These are phyloP conservation scores for Mus spretus DNA, from an alignment of 2,797 vertebrate genomes.

Conservation along the genomic window DNA sequence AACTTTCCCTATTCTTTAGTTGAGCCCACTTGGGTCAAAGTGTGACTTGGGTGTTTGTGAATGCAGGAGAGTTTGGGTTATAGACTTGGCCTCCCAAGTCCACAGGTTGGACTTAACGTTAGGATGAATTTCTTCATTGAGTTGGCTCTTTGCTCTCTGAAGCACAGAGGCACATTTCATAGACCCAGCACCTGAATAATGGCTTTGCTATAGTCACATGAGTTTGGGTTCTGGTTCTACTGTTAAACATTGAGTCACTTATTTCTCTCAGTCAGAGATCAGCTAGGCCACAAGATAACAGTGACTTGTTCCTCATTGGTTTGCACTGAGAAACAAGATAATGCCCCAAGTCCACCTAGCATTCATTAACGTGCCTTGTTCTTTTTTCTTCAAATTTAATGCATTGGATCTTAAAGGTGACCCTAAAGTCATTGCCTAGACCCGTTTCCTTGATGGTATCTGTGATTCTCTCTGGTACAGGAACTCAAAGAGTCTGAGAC, in stretches of 20 bases:
- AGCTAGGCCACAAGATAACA: not conserved
- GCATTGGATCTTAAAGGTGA: not conserved
- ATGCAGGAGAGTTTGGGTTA: not conserved
- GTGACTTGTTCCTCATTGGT: not conserved
- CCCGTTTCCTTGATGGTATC: not conserved
- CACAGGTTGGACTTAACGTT: not conserved
- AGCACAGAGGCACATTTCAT: not conserved
- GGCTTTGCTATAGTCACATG: not conserved
- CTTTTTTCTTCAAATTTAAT: not conserved
- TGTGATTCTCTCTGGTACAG: conserved; percentile 70
- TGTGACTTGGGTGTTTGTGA: not conserved
- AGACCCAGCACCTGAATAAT: not conserved
- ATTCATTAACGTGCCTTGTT: not conserved
- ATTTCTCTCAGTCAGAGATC: conserved; percentile 15
- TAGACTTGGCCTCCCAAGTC: not conserved
- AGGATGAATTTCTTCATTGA: not conserved
- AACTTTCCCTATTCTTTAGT: not conserved
- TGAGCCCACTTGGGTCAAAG: not conserved
- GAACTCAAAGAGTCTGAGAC: not conserved
- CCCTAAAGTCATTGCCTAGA: not conserved
- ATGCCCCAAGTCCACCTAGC: not conserved
- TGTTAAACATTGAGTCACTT: not conserved
- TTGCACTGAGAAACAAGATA: not conserved
- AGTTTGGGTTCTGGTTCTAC: not conserved
- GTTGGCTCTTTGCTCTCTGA: not conserved